phyloP scores from a whole-genome alignment of 2,113 vertebrate genomes.

The Carlito syrichta region DNA sequence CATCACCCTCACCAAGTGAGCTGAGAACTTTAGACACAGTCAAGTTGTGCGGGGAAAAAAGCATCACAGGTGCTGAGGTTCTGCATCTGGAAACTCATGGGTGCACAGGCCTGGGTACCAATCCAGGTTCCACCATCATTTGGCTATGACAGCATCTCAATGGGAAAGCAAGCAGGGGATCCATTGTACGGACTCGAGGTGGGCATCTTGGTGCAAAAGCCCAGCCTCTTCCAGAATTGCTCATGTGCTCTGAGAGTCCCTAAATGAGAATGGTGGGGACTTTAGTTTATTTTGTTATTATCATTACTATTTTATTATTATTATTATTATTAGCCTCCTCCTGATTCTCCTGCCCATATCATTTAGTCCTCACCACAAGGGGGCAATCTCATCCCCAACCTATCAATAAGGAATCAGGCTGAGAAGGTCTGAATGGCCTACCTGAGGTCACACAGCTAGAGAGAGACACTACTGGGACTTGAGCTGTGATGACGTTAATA shows the following conservation, averaged over 20 bases:
- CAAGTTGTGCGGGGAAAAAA: not conserved
- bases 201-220: not conserved
- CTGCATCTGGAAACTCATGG: not conserved
- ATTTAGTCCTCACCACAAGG: not conserved
- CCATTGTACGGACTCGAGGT: not conserved
- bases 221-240: not conserved
- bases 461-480: not conserved
- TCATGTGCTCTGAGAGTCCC: not conserved
- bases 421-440: not conserved
- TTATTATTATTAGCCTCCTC: not conserved
- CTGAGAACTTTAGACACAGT: not conserved
- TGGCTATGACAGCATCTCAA: rapidly evolving
- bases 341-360: not conserved
- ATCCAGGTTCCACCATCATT: rapidly evolving
- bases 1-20: not conserved
- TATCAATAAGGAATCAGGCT: not conserved
- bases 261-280: not conserved
- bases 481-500: not conserved
- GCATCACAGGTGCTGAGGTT: not conserved
- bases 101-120: rapidly evolving
- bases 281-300: too few species aligned
- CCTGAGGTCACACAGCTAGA: not conserved
- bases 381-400: rapidly evolving
- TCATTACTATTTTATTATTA: too few species aligned
- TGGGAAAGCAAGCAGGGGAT: rapidly evolving